Evolutionary conservation across 2,113 vertebrate genomes (phyloP), one percentile per base, ranked within the genome.

Genomic region (Prunella fulvescens): DNA sequence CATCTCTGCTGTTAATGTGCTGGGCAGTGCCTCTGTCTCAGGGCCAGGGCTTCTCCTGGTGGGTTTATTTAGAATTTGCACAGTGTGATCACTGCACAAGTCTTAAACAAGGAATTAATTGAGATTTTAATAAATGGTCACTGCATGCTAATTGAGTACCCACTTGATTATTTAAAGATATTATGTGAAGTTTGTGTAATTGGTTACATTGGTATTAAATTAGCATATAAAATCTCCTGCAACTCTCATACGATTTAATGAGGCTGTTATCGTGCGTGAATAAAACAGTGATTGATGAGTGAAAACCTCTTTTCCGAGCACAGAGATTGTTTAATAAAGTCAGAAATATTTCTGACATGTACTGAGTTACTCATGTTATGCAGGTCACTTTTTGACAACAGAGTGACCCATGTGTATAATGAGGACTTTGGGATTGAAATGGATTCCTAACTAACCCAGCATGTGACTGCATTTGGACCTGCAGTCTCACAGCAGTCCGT

Each of bases 131-230:
- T 95, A 95, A 93, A 97, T 92, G 91, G 96, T 94, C 80, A 81
- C 92, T 92, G 93, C 89, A 88, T 88, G 61, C 90, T 97, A 96
- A 97, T 97, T 94, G 87, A 96, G 94, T 95, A 93, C 71, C 84
- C 57, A 88, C 78, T 96, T 96, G 96, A 94, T 96, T 97, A 94
- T 96, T 97, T 96, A 89, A 96, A 96, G 96, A 97, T 92, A 94
- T 93, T 95, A 95, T 83, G 91, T 90, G 95, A 97, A 95, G 95
- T 97, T 97, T 96, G 92, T 94, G 82, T 96, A 97, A 96, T 97
- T 95, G 92, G 91, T 85, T 96, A 96, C 90, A 70, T 60, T 83
- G 84, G 69, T 94, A 94, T 66, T 92, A 91, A 95, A 96, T 97
- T 96, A 97, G 95, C 96, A 95, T 93, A 96, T 94, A 95, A 94